Evolutionary conservation across 2,888 invertebrate genomes (phyloP), one percentile per base, ranked within the genome.

Genomic region (Subacronicta megacephala): DNA sequence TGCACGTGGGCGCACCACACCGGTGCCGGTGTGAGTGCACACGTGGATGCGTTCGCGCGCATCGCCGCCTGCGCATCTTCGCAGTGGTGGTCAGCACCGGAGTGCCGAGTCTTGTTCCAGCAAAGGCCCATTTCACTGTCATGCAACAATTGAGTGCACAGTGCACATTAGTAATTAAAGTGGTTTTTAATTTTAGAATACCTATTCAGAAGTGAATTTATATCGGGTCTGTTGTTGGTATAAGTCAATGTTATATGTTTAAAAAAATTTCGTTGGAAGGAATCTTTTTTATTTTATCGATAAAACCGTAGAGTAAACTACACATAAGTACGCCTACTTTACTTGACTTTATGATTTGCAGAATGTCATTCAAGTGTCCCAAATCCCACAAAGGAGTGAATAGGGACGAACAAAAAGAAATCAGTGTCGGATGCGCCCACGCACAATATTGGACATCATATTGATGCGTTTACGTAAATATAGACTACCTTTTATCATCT

Each of bases 381-480:
- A 60, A 63, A 66, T 66, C 57, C 47, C 61, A 88, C 88, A 89
- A 86, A 85, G 77, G 82, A 80, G 79, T 78, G 79, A 83, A 78
- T 72, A 62, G 76, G 77, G 79, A 72, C 62, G 77, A 80, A 83
- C 78, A 83, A 81, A 84, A 81, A 78, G 75, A 78, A 86, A 82
- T 84, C 85, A 85, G 83, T 84, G 86, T 90, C 86, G 84, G 87
- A 87, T 89, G 87, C 84, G 83, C 84, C 75, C 69, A 80, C 82
- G 84, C 81, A 89, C 85, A 88, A 90, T 88, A 89, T 92, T 90
- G 90, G 89, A 89, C 89, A 86, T 91, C 90, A 90, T 91, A 89
- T 78, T 83, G 87, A 89, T 87, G 88, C 91, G 88, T 92, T 93
- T 92, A 93, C 92, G 92, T 93, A 93, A 93, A 93, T 92, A 93